These are phyloP conservation scores for Abramis brama DNA, from an alignment of 2,113 vertebrate genomes.

Conservation along the genomic window DNA sequence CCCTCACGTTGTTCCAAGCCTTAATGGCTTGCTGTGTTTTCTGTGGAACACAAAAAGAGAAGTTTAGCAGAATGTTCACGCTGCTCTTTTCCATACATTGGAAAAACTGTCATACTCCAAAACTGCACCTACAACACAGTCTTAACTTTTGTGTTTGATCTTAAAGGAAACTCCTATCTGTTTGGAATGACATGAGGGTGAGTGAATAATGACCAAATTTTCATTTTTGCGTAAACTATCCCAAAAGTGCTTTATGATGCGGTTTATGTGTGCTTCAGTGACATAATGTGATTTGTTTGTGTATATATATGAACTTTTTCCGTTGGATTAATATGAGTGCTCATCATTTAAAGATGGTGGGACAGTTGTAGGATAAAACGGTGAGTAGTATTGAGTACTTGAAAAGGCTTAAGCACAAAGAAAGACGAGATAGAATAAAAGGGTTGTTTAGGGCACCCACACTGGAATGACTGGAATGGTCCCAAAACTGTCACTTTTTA, in stretches of 20 bases:
- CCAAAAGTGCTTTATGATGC: conserved; percentile 28
- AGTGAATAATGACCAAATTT: background rate
- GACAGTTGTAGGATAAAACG: background rate
- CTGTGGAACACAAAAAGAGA: background rate
- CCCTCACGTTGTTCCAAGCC: background rate
- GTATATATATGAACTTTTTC: background rate
- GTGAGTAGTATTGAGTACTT: conserved; percentile 67
- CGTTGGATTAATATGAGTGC: background rate
- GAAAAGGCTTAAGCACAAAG: conserved; percentile 63
- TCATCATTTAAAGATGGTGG: background rate
- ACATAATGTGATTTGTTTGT: background rate
- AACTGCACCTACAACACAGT: background rate
- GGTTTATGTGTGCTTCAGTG: conserved; percentile 23
- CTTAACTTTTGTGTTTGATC: background rate
- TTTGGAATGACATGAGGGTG: background rate
- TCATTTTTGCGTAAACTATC: background rate
- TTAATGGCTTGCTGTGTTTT: background rate
- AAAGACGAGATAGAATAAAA: conserved; percentile 12
- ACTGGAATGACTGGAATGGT: conserved; percentile 1
- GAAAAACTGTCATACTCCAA: too few species aligned
- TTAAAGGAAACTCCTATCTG: background rate
- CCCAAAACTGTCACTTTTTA: background rate
- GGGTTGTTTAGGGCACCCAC: background rate
- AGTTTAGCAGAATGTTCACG: background rate
- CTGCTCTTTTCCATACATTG: background rate